Conservation (phyloP, 1,140 invertebrate genomes). For the Myzus persicae region DNA sequence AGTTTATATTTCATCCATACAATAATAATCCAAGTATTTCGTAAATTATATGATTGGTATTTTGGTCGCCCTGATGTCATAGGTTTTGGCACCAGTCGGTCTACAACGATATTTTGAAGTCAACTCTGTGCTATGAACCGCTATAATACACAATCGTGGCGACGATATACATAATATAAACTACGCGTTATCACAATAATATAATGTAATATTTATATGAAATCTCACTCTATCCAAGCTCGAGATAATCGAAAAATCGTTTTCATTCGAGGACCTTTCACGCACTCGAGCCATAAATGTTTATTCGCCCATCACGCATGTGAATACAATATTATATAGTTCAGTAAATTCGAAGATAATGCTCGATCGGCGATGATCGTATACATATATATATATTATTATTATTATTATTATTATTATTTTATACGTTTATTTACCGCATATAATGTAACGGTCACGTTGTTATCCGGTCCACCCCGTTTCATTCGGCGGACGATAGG, state of each 20-base stretch:
- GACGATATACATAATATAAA: background rate
- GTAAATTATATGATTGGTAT: background rate
- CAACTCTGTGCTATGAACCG: background rate
- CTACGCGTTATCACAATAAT: background rate
- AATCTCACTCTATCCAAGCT: too few species aligned
- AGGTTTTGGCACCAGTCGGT: background rate
- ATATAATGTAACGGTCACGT: background rate
- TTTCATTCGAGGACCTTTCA: background rate
- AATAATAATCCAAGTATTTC: background rate
- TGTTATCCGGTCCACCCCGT: background rate
- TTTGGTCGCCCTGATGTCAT: background rate
- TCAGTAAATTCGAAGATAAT: background rate
- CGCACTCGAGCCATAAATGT: constrained; percentile 31
- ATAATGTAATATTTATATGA: constrained; percentile 25
- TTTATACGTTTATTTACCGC: background rate
- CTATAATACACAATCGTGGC: background rate
- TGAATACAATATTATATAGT: background rate
- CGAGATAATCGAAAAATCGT: background rate
- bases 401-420: background rate
- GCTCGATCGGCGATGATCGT: background rate
- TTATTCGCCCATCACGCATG: background rate
- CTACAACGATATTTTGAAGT: background rate
- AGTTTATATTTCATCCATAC: background rate
- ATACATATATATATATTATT: background rate
- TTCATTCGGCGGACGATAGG: background rate